Conservation (phyloP, 2,888 invertebrate genomes). For the Chalcosyrphus nemorum region DNA sequence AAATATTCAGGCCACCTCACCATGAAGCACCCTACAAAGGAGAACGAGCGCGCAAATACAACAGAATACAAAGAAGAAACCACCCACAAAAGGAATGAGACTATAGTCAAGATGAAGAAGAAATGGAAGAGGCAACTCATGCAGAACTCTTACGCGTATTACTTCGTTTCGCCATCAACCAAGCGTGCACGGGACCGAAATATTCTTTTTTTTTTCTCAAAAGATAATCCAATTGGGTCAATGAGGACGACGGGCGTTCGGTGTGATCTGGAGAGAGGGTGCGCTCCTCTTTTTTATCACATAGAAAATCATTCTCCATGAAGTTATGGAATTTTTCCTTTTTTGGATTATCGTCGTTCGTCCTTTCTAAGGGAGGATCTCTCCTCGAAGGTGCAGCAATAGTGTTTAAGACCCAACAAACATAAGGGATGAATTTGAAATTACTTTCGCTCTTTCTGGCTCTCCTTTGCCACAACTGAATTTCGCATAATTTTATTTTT, state of each 20-base stretch:
- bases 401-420: constrained; percentile 56
- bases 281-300: constrained; percentile 31
- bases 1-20: constrained; percentile 45
- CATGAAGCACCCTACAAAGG: background rate
- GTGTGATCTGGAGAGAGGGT: background rate
- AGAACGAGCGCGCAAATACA: background rate
- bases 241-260: constrained; percentile 8
- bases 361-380: constrained; percentile 18
- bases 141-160: constrained; percentile 72
- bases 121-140: constrained; percentile 57
- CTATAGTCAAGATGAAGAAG: constrained; percentile 16
- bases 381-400: constrained; percentile 24
- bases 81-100: background rate
- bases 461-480: background rate
- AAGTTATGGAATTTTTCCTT: constrained; percentile 65
- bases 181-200: constrained; percentile 48
- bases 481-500: constrained; percentile 71
- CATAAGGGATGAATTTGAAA: constrained; percentile 69
- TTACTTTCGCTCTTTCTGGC: constrained; percentile 24
- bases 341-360: constrained; percentile 52
- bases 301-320: constrained; percentile 61
- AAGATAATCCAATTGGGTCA: constrained; percentile 69
- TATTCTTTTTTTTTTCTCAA: constrained; percentile 45
- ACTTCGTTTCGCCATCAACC: constrained; percentile 64
- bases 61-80: background rate